Conservation (phyloP, 2,113 vertebrate species). For the Calonectris borealis region DNA sequence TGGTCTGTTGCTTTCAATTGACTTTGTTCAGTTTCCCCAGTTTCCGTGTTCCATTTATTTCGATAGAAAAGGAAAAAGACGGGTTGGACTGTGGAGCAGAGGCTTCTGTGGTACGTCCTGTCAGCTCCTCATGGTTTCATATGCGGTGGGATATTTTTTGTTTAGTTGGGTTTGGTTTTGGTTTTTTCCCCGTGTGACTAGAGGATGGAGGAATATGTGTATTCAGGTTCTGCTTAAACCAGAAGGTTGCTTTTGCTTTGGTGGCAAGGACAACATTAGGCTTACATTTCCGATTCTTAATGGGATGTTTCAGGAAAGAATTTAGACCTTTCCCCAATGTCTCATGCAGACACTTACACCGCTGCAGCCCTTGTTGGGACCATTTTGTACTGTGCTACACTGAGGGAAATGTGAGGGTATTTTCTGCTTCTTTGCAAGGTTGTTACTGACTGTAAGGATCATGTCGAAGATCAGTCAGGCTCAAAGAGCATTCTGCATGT, state of each 20-base stretch:
- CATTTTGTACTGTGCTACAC: accelerated
- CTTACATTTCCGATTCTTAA: not conserved
- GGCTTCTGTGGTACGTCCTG: not conserved
- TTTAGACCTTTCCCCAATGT: not conserved
- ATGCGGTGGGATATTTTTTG: accelerated
- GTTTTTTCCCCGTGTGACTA: not conserved
- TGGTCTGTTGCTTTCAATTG: not conserved
- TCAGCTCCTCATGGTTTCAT: not conserved
- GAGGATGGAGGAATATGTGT: not conserved
- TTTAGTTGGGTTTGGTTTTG: not conserved
- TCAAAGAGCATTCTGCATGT: not conserved
- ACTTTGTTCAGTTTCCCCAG: not conserved
- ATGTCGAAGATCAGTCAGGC: not conserved
- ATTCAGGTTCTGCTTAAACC: not conserved
- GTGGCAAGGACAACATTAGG: not conserved
- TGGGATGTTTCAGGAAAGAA: not conserved
- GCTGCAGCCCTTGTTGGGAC: not conserved
- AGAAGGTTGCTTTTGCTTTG: not conserved
- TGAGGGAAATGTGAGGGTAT: not conserved
- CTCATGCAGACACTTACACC: not conserved
- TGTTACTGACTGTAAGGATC: not conserved
- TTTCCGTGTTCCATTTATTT: not conserved
- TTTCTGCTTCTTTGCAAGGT: not conserved
- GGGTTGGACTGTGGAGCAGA: not conserved
- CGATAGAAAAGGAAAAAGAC: not conserved